These are phyloP conservation scores for Silurus glanis DNA, from an alignment of 2,113 vertebrate genomes.

Conservation along the genomic window DNA sequence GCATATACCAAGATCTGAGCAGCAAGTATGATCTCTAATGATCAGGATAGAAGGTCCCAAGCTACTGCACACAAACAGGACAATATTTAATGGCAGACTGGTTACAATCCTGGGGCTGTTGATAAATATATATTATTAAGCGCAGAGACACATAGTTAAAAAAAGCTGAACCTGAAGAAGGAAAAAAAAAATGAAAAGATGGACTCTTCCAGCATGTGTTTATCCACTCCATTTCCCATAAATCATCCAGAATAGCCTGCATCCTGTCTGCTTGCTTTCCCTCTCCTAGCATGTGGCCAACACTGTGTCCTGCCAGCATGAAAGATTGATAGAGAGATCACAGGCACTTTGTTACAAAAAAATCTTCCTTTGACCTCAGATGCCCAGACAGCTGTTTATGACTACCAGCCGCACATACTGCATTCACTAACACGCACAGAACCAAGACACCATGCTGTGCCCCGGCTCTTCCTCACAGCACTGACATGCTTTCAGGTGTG, in stretches of 20 bases:
- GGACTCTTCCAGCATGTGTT: background rate
- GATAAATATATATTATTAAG: background rate
- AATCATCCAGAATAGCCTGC: conserved; percentile 42
- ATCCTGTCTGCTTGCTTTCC: conserved; percentile 24
- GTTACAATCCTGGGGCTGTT: background rate
- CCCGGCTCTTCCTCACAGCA: conserved; percentile 10
- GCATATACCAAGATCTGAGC: background rate
- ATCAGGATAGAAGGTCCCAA: background rate
- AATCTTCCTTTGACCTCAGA: conserved; percentile 47
- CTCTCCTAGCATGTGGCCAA: conserved; percentile 37
- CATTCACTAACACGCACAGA: conserved; percentile 9
- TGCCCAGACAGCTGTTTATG: conserved; percentile 32
- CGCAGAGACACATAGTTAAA: background rate
- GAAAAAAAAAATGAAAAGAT: background rate
- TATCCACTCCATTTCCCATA: conserved; percentile 11
- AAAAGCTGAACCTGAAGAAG: background rate
- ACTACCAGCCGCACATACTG: conserved; percentile 8
- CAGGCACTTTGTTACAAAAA: conserved; percentile 54
- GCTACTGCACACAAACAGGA: background rate
- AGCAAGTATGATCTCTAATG: background rate
- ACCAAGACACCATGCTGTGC: conserved; percentile 17
- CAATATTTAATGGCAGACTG: background rate
- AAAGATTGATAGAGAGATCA: conserved; percentile 63
- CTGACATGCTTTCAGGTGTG: conserved; percentile 2
- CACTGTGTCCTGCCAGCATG: conserved; percentile 42